Evolutionary conservation across 1,140 invertebrate species (phyloP).

Genomic region (Ceratina japonica): DNA sequence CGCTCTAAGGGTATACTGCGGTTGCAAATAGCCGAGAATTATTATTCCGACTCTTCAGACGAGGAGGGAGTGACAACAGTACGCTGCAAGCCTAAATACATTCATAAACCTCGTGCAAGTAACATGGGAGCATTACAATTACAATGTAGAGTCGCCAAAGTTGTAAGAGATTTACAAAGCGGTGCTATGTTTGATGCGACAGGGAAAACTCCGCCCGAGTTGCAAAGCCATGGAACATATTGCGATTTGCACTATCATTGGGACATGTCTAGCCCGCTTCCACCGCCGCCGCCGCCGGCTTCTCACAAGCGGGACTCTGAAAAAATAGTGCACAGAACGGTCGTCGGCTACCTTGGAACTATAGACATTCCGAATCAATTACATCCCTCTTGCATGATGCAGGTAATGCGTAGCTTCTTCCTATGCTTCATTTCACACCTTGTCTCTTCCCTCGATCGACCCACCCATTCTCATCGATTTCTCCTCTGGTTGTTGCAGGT

Average conservation of each 20-base stretch:
- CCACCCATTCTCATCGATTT: background rate
- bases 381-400: conserved; percentile 86
- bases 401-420: conserved; percentile 69
- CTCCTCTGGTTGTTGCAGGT: conserved; percentile 76
- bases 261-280: conserved; percentile 75
- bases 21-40: conserved; percentile 93
- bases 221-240: conserved; percentile 69
- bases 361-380: conserved; percentile 96
- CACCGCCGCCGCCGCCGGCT: conserved; percentile 76
- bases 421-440: background rate
- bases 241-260: conserved; percentile 72
- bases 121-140: conserved; percentile 66
- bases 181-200: conserved; percentile 79
- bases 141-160: conserved; percentile 80
- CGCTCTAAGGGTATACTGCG: conserved; percentile 88
- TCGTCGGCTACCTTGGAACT: conserved; percentile 96
- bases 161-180: conserved; percentile 80
- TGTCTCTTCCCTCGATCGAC: no score
- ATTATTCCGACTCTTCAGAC: conserved; percentile 92
- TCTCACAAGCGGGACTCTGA: conserved; percentile 78
- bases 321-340: conserved; percentile 88
- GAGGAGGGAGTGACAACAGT: conserved; percentile 82
- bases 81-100: conserved; percentile 83
- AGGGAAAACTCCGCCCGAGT: conserved; percentile 50
- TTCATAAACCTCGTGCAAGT: conserved; percentile 78